Base-by-base conservation (phyloP, 2,113 vertebrate genomes). In the Catharus minimus region DNA sequence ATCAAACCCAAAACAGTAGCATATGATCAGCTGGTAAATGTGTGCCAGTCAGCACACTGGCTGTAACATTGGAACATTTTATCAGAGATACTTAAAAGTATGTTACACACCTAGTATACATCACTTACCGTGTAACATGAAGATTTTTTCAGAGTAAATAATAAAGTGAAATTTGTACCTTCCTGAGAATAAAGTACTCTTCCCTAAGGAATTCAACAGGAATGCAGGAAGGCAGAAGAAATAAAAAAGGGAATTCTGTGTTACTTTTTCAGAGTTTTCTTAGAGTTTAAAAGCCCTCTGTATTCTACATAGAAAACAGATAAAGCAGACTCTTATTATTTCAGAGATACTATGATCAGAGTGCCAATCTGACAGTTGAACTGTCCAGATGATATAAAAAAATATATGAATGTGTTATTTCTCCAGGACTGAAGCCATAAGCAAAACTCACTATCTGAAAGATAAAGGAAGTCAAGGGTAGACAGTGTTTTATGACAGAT, bases 101-200 rank as follows among this genome's bases (percentile, higher is more conserved):
- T 21, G 13, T 38, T 38, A 22, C 41, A 41, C 1, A 1, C 5
- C 52, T 58, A 28, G 7, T 38, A 1, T 22, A 10, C 5, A 12
- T 22, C 18, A 28, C 13, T 58, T 27, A 5, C 3, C 65, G 9
- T 56, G 50, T 64, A 90, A 69, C 0, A 0, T 38, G 15, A 87
- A 50, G 13, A 6, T 9, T 49, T 62, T 64, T 38, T 43, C 27
- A 30, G 50, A 57, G 3, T n/a, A 60, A 88, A 18, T 26, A 39
- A 58, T 72, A 9, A 57, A 86, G 28, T 81, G 33, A 53, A 71
- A 55, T 50, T 57, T 71, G 9, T 72, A 46, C 27, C 15, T 41
- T 88, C 7, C 5, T 52, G 50, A 33, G 26, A 68, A 52, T 13
- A 26, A 82, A 66, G 24, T 36, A 36, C 4, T 43, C 21, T 74